Evolutionary conservation across 2,113 vertebrate genomes (phyloP).

Genomic region (Hippocampus barbouri): DNA sequence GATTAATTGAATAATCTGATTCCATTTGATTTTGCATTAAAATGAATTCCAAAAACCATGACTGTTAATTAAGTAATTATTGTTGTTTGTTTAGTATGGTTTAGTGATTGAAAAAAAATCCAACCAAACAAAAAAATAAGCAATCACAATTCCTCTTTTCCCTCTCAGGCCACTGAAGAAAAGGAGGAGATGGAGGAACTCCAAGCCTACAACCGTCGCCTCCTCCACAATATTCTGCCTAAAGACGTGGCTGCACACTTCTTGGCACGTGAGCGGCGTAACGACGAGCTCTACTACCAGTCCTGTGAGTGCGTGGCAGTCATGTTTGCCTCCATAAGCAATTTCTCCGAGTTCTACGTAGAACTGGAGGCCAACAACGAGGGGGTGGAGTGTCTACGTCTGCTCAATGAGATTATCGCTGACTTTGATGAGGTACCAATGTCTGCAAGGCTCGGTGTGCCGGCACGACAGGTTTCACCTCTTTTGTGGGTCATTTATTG

Average conservation of each 20-base stretch:
- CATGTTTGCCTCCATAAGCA: slow-evolving; percentile 98
- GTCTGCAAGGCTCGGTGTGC: not conserved
- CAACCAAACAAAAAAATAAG: too few species aligned
- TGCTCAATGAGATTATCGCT: slow-evolving; percentile 96
- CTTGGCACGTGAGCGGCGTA: slow-evolving; percentile 85
- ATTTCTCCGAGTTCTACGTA: slow-evolving; percentile 96
- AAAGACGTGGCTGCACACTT: slow-evolving; percentile 95
- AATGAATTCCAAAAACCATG: too few species aligned
- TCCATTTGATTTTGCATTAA: too few species aligned
- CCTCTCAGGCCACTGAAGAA: slow-evolving; percentile 85
- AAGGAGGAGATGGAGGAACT: slow-evolving; percentile 98
- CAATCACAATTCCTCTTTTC: not conserved
- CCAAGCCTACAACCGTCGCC: slow-evolving; percentile 90
- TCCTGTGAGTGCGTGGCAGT: slow-evolving; percentile 94
- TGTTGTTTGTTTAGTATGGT: too few species aligned
- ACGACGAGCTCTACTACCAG: slow-evolving; percentile 95
- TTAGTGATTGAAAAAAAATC: too few species aligned
- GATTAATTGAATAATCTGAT: too few species aligned
- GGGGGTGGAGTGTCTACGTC: slow-evolving; percentile 89
- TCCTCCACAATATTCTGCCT: slow-evolving; percentile 93
- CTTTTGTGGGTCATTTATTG: not conserved
- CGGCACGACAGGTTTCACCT: not conserved
- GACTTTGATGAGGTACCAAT: slow-evolving; percentile 89
- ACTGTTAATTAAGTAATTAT: too few species aligned
- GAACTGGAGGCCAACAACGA: slow-evolving; percentile 98